Conservation (phyloP, 2,888 invertebrate genomes). For the Tipula vernalis region DNA sequence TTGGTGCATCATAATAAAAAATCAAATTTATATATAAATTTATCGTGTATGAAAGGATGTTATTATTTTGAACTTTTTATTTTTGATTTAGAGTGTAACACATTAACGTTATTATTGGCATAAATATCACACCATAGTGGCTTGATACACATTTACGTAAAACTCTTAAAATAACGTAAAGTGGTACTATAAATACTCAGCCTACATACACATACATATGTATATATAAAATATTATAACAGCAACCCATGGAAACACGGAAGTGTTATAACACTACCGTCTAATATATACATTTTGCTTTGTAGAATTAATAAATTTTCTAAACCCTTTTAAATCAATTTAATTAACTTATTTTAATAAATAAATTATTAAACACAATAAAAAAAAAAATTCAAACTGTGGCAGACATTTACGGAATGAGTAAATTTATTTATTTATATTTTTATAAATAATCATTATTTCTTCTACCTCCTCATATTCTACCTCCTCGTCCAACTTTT, state of each 20-base stretch:
- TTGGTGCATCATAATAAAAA: background rate
- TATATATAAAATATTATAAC: too few species aligned
- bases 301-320: too few species aligned
- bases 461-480: background rate
- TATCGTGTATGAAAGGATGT: background rate
- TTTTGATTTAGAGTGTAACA: background rate
- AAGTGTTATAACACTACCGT: too few species aligned
- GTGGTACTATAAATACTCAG: too few species aligned
- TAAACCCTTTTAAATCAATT: background rate
- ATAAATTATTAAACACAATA: background rate
- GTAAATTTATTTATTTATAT: background rate
- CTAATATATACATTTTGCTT: too few species aligned
- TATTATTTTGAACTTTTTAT: background rate
- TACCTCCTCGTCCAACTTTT: too few species aligned
- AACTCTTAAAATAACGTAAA: too few species aligned
- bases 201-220: too few species aligned
- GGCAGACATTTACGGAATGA: background rate
- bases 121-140: too few species aligned
- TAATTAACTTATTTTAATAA: background rate
- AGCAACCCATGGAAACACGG: too few species aligned
- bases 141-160: too few species aligned
- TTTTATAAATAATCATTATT: background rate
- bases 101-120: too few species aligned
- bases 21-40: background rate
- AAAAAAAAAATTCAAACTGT: background rate